Base-by-base conservation (phyloP, 1,140 invertebrate genomes). In the Pseudomyrmex sp. region DNA sequence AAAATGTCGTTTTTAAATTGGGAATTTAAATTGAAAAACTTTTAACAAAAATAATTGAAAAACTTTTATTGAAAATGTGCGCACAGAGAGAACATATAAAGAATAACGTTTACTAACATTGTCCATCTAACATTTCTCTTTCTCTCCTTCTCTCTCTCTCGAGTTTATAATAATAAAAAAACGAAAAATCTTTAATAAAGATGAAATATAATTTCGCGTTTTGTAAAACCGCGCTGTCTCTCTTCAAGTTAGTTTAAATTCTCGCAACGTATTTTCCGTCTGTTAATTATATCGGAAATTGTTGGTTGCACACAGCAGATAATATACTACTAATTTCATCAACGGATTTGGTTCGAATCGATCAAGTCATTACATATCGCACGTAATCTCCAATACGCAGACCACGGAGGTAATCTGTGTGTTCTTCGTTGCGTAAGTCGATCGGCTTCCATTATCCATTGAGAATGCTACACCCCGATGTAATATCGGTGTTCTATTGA, bases 341-440 rank as follows among this genome's bases (percentile, higher is more conserved):
- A 52, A 69, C 12, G 76, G 23, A 59, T 72, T 80, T 59, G n/a
- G 44, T 35, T 69, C 20, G 52, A 35, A 70, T 61, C 76, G 65
- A 79, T 80, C 72, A 59, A 70, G 44, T 59, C 66, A 72, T 80
- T 70, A 79, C 18, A 48, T 20, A 69, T 79, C 15, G 54, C n/a
- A 80, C 59, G 23, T 80, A 70, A 70, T 80, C 54, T 12, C 54
- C 54, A 66, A 79, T 79, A 80, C 46, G 23, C 66, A 48, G 52
- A 80, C 35, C 15, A 68, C 18, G n/a, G 23, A 15, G 54, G 10
- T 72, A 80, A 80, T 80, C 76, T 26, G n/a, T 48, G 23, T 80
- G 12, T 72, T 80, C 66, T 72, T 56, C 23, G 10, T 59, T 80
- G 66, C n/a, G 76, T 48, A 72, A 80, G 68, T 80, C 76, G 26